Evolutionary conservation across 1,140 invertebrate species (phyloP), one percentile per base, ranked within the genome.

Genomic region (Drosophila sp.): DNA sequence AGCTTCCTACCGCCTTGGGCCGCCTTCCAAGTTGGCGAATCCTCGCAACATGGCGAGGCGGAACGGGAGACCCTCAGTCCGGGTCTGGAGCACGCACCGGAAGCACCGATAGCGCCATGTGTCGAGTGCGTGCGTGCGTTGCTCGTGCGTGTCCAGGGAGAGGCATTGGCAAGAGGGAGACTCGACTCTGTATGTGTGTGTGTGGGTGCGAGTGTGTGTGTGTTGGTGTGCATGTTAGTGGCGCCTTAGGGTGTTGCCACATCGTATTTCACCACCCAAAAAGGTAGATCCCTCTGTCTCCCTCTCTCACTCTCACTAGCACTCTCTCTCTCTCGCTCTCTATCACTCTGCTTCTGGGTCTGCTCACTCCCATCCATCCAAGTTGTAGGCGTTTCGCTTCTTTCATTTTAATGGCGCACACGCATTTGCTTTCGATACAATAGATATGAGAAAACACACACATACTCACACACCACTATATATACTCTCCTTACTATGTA

Each of bases 401-500:
- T 89, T 89, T 89, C 79, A 77, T 83, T 89, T 89, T 89, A 89
- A 89, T 89, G 83, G 83, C 83, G 72, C 76, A 80, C 79, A 89
- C 76, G 83, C 83, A 89, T 89, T 89, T 89, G 65, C 76, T 89
- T 89, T 89, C 79, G 84, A 89, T 89, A 66, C 76, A 50, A 76
- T 72, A 89, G 79, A 82, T 87, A 83, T 18, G 54, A 59, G 54
- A 59, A 59, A 46, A 27, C 48, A 34, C 48, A 38, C 38, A n/a
- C 50, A 13, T 40, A 36, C 27, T 25, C 25, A 45, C 21, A 18
- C 21, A 13, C 36, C n/a, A n/a, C n/a, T n/a, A n/a, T n/a, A 40
- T 72, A 79, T 56, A 66, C 59, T 59, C 65, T 46, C 2, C 18
- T 6, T 25, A 25, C 38, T 56, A 48, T 56, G 41, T 65, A 11